Evolutionary conservation across 2,797 vertebrate species (phyloP).

Genomic region (Dicrostonyx torquatus): DNA sequence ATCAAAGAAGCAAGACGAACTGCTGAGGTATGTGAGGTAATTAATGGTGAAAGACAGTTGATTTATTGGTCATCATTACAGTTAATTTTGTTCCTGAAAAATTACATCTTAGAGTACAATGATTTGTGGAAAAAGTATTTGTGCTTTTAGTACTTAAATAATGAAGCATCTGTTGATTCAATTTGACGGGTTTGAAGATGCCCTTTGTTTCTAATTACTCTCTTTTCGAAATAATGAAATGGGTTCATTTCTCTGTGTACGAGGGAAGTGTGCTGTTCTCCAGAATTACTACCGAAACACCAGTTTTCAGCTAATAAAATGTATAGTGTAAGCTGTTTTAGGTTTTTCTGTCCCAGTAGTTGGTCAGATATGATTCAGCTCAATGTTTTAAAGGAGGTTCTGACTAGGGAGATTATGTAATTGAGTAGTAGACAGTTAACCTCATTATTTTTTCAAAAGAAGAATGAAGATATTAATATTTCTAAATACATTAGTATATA

Average conservation of each 20-base stretch:
- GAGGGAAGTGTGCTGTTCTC: not conserved
- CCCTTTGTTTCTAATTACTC: not conserved
- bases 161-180: not conserved
- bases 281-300: conserved; percentile 22
- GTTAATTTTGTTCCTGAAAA: conserved; percentile 33
- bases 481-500: conserved; percentile 30
- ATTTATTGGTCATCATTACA: not conserved
- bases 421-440: not conserved
- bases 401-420: not conserved
- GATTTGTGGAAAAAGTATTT: conserved; percentile 17
- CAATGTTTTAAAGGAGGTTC: not conserved
- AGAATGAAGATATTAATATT: not conserved
- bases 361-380: conserved; percentile 42
- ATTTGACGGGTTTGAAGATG: conserved; percentile 18
- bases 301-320: not conserved
- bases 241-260: not conserved
- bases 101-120: conserved; percentile 16
- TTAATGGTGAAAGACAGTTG: not conserved
- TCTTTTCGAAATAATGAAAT: conserved; percentile 29
- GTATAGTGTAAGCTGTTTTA: not conserved
- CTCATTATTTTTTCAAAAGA: not conserved
- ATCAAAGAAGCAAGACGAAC: conserved; percentile 98
- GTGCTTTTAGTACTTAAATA: not conserved
- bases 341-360: not conserved
- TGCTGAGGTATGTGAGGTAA: conserved; percentile 90